Evolutionary conservation across 2,888 invertebrate species (phyloP).

Genomic region (Noctuana brunneofusca): DNA sequence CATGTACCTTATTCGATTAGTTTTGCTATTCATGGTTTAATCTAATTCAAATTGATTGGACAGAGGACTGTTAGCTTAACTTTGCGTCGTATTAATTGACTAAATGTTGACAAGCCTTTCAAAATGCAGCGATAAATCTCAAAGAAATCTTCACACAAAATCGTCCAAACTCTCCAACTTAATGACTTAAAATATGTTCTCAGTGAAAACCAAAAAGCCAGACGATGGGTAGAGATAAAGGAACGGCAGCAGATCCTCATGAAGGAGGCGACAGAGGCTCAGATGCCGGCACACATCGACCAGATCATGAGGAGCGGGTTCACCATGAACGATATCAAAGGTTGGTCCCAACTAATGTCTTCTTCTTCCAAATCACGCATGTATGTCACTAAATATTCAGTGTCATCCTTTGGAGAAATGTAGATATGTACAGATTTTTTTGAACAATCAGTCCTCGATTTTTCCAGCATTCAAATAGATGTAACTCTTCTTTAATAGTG

Average conservation of each 20-base stretch:
- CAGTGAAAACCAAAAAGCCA: constrained; percentile 91
- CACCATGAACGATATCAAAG: constrained; percentile 96
- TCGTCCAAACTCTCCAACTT: too few species aligned
- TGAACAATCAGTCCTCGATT: constrained; percentile 2
- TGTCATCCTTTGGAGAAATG: constrained; percentile 2
- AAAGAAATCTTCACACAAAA: too few species aligned
- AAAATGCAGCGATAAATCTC: too few species aligned
- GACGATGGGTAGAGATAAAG: constrained; percentile 95
- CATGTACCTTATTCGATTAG: too few species aligned
- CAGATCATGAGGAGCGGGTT: constrained; percentile 95
- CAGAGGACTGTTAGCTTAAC: too few species aligned
- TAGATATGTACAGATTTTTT: constrained; percentile 28
- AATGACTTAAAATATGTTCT: not conserved
- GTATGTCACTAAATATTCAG: constrained; percentile 23
- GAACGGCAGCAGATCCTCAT: constrained; percentile 91
- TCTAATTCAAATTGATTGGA: too few species aligned
- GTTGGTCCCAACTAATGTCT: constrained; percentile 57
- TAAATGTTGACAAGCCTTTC: too few species aligned
- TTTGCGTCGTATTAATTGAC: too few species aligned
- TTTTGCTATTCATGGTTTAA: too few species aligned
- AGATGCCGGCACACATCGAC: constrained; percentile 91
- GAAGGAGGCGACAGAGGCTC: constrained; percentile 87
- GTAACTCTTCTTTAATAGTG: not conserved
- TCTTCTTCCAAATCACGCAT: not conserved
- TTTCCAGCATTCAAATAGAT: not conserved